Percentiles rank a stretch among this genome's conserved stretches.
Evolutionary conservation across 2,888 invertebrate genomes (phyloP).

Genomic region (Carcina quercana): DNA sequence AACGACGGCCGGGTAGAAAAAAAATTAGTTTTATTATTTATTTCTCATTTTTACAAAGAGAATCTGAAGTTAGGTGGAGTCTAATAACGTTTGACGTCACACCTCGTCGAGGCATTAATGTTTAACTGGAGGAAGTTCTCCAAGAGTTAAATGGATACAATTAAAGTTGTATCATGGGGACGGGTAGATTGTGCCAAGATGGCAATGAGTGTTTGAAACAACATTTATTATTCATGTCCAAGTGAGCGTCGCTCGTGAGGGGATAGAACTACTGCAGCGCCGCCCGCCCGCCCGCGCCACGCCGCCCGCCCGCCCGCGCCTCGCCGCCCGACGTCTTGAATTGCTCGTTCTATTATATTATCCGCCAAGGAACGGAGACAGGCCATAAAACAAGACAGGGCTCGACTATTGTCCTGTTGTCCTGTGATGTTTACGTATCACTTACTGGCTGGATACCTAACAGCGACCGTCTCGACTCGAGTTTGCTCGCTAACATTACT

Average conservation of each 20-base stretch:
- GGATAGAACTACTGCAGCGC: background rate
- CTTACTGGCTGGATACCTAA: too few relatives aligned
- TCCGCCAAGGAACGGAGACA: conserved; percentile 16
- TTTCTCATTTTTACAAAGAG: conserved; percentile 9
- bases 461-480: too few relatives aligned
- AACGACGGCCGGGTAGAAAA: too few relatives aligned
- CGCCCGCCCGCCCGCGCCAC: background rate
- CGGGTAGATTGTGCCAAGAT: conserved; percentile 25
- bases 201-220: conserved; percentile 39
- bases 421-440: too few relatives aligned
- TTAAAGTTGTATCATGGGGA: conserved; percentile 48
- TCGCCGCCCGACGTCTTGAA: conserved; percentile 1
- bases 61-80: conserved; percentile 1
- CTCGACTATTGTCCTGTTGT: conserved; percentile 17
- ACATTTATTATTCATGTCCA: conserved; percentile 33
- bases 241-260: conserved; percentile 1
- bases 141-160: conserved; percentile 45
- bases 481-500: too few relatives aligned
- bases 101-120: conserved; percentile 21
- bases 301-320: background rate
- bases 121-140: conserved; percentile 30
- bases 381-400: conserved; percentile 13
- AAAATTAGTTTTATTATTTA: too few relatives aligned
- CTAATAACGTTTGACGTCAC: conserved; percentile 4
- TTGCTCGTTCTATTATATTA: conserved; percentile 1